Evolutionary conservation across 2,113 vertebrate genomes (phyloP), one percentile per base, ranked within the genome.

Genomic region (Muntiacus reevesi): DNA sequence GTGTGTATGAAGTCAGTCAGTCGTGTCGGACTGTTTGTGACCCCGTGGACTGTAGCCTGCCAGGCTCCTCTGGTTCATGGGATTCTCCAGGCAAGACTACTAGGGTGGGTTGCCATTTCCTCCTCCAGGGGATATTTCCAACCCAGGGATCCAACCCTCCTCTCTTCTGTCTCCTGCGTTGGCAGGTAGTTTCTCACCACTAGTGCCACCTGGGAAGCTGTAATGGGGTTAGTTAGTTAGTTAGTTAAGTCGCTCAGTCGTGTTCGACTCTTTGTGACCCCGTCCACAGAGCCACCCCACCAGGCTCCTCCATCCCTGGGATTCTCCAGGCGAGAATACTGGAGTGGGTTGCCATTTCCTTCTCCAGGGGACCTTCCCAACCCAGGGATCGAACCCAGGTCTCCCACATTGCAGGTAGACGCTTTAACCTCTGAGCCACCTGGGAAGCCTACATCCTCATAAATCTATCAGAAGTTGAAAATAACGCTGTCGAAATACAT

Each of bases 1-100:
- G 19, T 40, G n/a, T 23, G 9, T 23, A 71, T 2, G 0, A 71
- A 23, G 17, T 71, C 19, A 0, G 6, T 71, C n/a, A 71, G n/a
- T 71, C 67, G 0, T 6, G 9, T 71, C 19, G 2, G 19, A 36
- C 4, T 71, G 5, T 40, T 23, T 71, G 19, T 71, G 19, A 71
- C 36, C n/a, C 64, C 64, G 1, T 71, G 4, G n/a, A 21, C 17
- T 36, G 17, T 11, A 71, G 64, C n/a, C 17, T 4, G 21, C 64
- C n/a, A 71, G 19, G 67, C 67, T 71, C 67, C n/a, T 36, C n/a
- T 40, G n/a, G 19, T 71, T 10, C 67, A 40, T 71, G 67, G 67
- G n/a, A 36, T 40, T 36, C n/a, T 71, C 67, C 1, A 40, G 67
- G 67, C n/a, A 71, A 71, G n/a, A 23, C 19, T 71, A 40, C n/a